Conservation (phyloP, 2,113 vertebrate genomes). For the Regulus satrapa region DNA sequence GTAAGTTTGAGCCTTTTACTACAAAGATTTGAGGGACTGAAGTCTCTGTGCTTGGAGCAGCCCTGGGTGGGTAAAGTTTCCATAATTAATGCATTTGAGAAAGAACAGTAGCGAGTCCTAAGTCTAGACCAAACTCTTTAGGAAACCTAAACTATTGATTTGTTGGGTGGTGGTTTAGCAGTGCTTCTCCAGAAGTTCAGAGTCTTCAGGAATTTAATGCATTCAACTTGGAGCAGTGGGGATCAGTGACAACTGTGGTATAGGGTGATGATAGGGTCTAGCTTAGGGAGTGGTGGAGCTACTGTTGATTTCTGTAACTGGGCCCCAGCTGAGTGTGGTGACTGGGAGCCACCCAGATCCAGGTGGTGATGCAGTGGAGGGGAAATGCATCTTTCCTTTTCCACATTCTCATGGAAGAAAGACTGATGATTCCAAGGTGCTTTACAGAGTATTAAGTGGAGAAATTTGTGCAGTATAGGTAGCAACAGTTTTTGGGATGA, state of each 20-base stretch:
- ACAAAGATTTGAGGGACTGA: constrained; percentile 42
- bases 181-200: background rate
- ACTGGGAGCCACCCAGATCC: background rate
- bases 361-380: background rate
- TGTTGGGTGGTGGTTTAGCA: background rate
- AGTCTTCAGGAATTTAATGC: background rate
- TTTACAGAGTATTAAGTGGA: background rate
- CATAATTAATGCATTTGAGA: background rate
- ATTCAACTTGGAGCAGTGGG: background rate
- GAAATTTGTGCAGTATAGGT: background rate
- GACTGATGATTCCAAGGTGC: background rate
- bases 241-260: fast-evolving
- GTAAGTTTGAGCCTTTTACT: constrained; percentile 73
- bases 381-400: background rate
- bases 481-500: background rate
- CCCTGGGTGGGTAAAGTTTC: background rate
- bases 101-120: background rate
- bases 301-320: background rate
- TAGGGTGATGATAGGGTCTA: background rate
- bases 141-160: background rate
- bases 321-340: background rate
- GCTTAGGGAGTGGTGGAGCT: background rate
- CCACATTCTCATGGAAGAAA: background rate
- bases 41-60: background rate
- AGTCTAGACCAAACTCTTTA: background rate